phyloP scores from a whole-genome alignment of 2,888 invertebrate species.

The Athalia rosae region DNA sequence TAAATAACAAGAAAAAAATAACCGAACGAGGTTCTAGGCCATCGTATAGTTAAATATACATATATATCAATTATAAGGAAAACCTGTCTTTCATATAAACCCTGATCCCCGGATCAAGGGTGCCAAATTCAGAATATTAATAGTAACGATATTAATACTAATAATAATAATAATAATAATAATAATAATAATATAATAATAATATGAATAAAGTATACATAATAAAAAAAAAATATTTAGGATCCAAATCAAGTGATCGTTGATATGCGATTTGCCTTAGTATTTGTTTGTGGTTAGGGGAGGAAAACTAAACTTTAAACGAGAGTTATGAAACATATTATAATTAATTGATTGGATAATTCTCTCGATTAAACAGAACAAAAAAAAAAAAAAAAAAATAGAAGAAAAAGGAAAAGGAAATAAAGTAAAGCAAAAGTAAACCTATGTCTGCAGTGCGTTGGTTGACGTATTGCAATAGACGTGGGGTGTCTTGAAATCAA shows the following conservation, averaged over 20 bases:
- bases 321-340: constrained; percentile 12
- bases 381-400: too few species aligned
- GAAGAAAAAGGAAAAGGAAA: too few species aligned
- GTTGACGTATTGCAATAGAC: too few species aligned
- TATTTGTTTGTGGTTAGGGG: constrained; percentile 22
- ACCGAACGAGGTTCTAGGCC: not conserved
- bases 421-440: too few species aligned
- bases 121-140: constrained; percentile 34
- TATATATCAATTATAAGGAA: constrained; percentile 21
- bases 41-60: not conserved
- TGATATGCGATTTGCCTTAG: constrained; percentile 46
- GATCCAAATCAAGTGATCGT: constrained; percentile 39
- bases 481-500: constrained; percentile 41
- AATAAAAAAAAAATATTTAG: constrained; percentile 2
- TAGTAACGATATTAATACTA: constrained; percentile 9
- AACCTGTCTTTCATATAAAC: constrained; percentile 41
- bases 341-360: not conserved
- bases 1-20: not conserved
- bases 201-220: too few species aligned
- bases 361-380: too few species aligned
- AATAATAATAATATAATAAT: not conserved
- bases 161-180: not conserved
- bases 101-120: constrained; percentile 30
- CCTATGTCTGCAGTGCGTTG: too few species aligned
- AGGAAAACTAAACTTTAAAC: constrained; percentile 20